phyloP scores from a whole-genome alignment of 2,113 vertebrate species.

The Elaphurus davidianus region DNA sequence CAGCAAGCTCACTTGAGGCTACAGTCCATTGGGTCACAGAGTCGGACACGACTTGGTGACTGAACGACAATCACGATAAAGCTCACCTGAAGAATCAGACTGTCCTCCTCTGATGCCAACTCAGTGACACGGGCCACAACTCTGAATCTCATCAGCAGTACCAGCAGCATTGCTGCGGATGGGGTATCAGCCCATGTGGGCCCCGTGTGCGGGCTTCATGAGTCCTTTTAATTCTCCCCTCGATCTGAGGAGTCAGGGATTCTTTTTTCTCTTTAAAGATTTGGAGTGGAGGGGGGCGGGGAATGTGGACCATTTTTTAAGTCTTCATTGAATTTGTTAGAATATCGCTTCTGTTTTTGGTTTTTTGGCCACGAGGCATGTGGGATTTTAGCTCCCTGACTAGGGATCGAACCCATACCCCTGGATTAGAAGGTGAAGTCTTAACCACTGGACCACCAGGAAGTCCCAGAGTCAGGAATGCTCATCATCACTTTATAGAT shows the following conservation, averaged over 20 bases:
- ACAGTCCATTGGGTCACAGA: background rate
- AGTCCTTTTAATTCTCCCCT: background rate
- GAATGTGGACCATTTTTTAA: background rate
- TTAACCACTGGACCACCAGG: background rate
- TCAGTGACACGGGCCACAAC: accelerated
- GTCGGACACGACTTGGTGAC: background rate
- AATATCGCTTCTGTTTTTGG: background rate
- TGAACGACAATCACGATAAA: background rate
- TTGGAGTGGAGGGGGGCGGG: accelerated
- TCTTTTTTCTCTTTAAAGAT: background rate
- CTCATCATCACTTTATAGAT: accelerated
- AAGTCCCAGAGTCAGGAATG: background rate
- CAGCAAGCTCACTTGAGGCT: background rate
- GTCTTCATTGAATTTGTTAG: background rate
- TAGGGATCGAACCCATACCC: background rate
- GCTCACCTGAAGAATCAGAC: background rate
- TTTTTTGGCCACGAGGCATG: background rate
- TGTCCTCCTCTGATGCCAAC: background rate
- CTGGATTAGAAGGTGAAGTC: background rate
- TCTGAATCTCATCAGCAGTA: background rate
- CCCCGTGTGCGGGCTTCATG: accelerated
- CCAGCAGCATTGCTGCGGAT: accelerated
- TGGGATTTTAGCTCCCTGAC: background rate
- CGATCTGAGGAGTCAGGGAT: background rate
- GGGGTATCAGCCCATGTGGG: background rate